Evolutionary conservation across 2,888 invertebrate species (phyloP), one percentile per base, ranked within the genome.

Genomic region (Chirona hameri): DNA sequence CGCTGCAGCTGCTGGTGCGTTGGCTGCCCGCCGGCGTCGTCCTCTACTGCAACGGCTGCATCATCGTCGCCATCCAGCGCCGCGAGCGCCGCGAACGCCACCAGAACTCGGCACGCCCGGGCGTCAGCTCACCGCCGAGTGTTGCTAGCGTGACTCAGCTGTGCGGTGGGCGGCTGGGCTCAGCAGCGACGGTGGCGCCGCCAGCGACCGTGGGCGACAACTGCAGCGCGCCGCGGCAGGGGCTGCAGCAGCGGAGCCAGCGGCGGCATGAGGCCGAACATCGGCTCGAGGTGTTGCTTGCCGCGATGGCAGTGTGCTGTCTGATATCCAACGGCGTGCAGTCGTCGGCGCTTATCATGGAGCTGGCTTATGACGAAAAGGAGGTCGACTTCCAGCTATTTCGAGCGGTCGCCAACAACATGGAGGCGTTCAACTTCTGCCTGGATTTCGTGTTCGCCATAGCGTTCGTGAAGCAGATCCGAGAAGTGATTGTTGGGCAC

Each of bases 361-460:
- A 76, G 39, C 15, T 76, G 76, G 76, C 21, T 5, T 76, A 76
- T 21, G 24, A 76, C 21, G 39, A 76, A 7, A 7, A 46, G 39
- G 10, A n/a, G 39, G 9, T 76, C 76, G 4, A 5, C 21, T 76
- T 24, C 24, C 76, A 76, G 76, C 12, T 76, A 7, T 46, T 46
- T 10, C 76, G 76, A 24, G 76, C 76, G 15, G 21, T 76, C 10
- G 76, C 39, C 5, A 76, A 76, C 76, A 76, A 76, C 46, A 39
- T 46, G 24, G 76, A 76, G 12, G 76, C 76, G 7, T 21, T 76
- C 3, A 39, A 76, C 76, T 76, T 76, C 46, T 76, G 39, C 1
- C 76, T 76, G 46, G 76, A 76, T 24, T 46, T 46, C 76, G 76
- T 76, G 76, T 76, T 46, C 46, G 76, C 76, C 39, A 76, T 76